Base-by-base conservation (phyloP, 2,888 invertebrate genomes). In the Drosophila antonietae region DNA sequence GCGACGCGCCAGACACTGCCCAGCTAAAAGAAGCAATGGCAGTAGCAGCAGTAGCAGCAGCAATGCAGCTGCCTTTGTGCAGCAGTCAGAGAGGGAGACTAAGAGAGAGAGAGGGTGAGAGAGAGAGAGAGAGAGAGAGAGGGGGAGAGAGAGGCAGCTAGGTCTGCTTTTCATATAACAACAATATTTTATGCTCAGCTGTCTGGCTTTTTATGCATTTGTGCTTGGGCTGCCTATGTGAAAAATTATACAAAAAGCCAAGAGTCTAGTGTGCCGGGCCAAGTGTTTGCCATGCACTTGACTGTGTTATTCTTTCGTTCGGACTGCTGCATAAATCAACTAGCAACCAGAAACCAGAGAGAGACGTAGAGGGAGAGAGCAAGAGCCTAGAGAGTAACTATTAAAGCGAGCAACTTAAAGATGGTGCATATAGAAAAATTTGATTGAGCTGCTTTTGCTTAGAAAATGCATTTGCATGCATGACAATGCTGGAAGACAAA, bases 181-280 rank as follows among this genome's bases (percentile, higher is more conserved):
- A 85, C 84, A 85, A 90, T 89, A 88, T 89, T 89, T 85, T 85
- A 85, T 85, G 88, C 84, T 90, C 90, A 89, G 83, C 84, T 85
- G 84, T 89, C 84, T 85, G 90, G 88, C 90, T 89, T 85, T 85
- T 85, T 85, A 90, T 89, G 86, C 90, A 89, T 88, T 85, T 89
- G 70, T 81, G 85, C 69, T 68, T n/a, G 23, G 84, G 67, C 59
- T 82, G 90, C 88, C 84, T 90, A 85, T 89, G 68, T 89, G 83
- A 84, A 88, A 89, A 89, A 84, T 84, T 89, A 84, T 86, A 89
- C 81, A 89, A 85, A 89, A 89, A 73, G 62, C 61, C 55, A 78
- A 57, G 65, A 63, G 64, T 67, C 49, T 62, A 51, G 62, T 57
- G 57, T 57, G 28, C 60, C 75, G 61, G 69, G 35, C 77, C 80